Base-by-base conservation (phyloP, 1,140 invertebrate genomes). In the Lycorma delicatula region DNA sequence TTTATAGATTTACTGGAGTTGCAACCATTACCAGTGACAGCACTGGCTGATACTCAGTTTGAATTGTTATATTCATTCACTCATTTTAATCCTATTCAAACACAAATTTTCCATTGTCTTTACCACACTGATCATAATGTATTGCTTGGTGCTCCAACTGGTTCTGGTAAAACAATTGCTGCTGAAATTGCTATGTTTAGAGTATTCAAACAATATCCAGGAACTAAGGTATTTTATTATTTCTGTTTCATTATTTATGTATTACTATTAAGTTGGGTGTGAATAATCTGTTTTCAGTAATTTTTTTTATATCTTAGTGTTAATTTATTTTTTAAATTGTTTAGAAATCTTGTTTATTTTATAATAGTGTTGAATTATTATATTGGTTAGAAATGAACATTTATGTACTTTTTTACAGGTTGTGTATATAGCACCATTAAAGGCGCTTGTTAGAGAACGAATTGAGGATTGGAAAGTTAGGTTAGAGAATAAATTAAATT, bases 11-110 rank as follows among this genome's bases (percentile, higher is more conserved):
- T 99, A 4, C 71, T 99, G 36, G 87, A 93, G 68, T 74, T 99
- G 11, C 85, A 92, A 60, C 97, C 96, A 1, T 71, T 99, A 31
- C 89, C 97, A 25, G 78, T 94, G 5, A 83, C 81, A 51, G 89
- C 85, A 0, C 73, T 99, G 16, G 83, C 90, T 54, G 85, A 97
- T 66, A 68, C 78, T 0, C 66, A 76, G 3, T 91, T 86, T 66
- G 85, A 98, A 72, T 76, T 77, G 28, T 71, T 99, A 1, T 99
- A 97, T 75, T 83, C 78, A 18, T 99, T 98, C 72, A 82, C 83
- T 0, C 93, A 97, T 72, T 99, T 99, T 74, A 99, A 99, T 77
- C 93, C 97, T 1, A 94, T 99, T 66, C 97, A 99, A 74, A 98
- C 96, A 4, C 97, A 99, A 76, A 89, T 98, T 38, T 99, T 99